Conservation (phyloP, 2,797 vertebrate genomes). For the Echiichthys vipera region DNA sequence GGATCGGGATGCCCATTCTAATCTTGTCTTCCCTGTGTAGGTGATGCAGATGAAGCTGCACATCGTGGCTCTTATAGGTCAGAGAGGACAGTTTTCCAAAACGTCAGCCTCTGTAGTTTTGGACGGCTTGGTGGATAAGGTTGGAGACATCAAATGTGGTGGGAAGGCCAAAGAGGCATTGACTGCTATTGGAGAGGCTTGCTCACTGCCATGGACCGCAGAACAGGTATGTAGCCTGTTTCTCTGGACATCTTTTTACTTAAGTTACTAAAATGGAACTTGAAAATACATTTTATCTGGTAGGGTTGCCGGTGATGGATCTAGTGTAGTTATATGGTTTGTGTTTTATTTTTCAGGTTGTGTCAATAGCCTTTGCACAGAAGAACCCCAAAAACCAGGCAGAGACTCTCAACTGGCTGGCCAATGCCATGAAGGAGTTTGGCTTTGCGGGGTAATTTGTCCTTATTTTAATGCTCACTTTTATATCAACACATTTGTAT, state of each 20-base stretch:
- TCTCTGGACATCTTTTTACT: neutral
- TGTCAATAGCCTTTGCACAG: slow-evolving; percentile 94
- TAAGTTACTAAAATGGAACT: neutral
- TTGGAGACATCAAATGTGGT: slow-evolving; percentile 97
- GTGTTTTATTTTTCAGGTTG: slow-evolving; percentile 83
- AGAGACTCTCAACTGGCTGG: slow-evolving; percentile 95
- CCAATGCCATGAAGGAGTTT: slow-evolving; percentile 98
- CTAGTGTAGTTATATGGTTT: neutral
- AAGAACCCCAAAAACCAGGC: slow-evolving; percentile 99
- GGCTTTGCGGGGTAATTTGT: slow-evolving; percentile 92
- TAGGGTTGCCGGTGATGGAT: neutral
- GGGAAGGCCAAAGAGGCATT: slow-evolving; percentile 94
- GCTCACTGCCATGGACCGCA: slow-evolving; percentile 94
- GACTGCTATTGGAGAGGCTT: slow-evolving; percentile 93
- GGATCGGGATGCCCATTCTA: neutral
- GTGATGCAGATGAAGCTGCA: slow-evolving; percentile 99
- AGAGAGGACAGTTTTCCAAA: slow-evolving; percentile 95
- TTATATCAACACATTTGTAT: neutral
- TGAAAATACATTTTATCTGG: neutral
- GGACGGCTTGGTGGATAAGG: slow-evolving; percentile 96
- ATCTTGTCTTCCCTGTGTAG: slow-evolving; percentile 70
- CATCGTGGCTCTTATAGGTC: slow-evolving; percentile 91
- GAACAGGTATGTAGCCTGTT: slow-evolving; percentile 87
- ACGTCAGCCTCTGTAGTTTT: slow-evolving; percentile 93
- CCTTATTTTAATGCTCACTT: neutral